Base-by-base conservation (phyloP, 2,797 vertebrate species). In the Cryptoblepharus egeriae region DNA sequence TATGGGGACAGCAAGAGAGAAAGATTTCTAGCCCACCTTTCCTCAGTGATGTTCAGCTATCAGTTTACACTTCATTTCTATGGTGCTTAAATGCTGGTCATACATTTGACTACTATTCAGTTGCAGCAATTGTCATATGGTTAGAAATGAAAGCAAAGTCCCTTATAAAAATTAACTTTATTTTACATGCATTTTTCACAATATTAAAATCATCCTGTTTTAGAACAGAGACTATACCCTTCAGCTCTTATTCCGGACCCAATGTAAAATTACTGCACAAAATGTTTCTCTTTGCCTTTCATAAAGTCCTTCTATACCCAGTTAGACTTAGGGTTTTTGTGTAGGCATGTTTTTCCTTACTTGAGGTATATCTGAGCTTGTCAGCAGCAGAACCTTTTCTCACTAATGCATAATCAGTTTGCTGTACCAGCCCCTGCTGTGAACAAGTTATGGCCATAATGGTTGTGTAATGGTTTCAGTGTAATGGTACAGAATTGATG, bases 111-210 rank as follows among this genome's bases (percentile, higher is more conserved):
- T 67, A 20, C 35, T 67, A 12, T 13, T 37, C 10, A 58, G 57
- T 22, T 58, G 57, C 57, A 58, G 8, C 8, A 3, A 22, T 58
- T 6, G 20, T 58, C 57, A 52, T 15, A 52, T 52, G 13, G 42
- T 79, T 61, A 75, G 49, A 52, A 61, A 58, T 37, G 58, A 58
- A 45, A 52, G 37, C 30, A 69, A 68, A 68, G 37, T n/a, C 22
- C 49, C 45, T 79, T 68, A 28, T 68, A 67, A 42, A 61, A 74
- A 74, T 84, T 57, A 73, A 45, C 58, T 75, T 82, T 84, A 79
- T 79, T 79, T 74, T 74, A 69, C 39, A 75, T 60, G 60, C 8
- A 65, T 74, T 60, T 57, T 16, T 45, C 30, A 35, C 49, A 64
- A 57, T 77, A 69, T 69, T 39, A 72, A 74, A 60, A 83, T 61